A percentile compares a stretch with the other conserved stretches of the same genome.
Evolutionary conservation across 2,113 vertebrate species (phyloP).

Genomic region (Ibidorhyncha struthersii): DNA sequence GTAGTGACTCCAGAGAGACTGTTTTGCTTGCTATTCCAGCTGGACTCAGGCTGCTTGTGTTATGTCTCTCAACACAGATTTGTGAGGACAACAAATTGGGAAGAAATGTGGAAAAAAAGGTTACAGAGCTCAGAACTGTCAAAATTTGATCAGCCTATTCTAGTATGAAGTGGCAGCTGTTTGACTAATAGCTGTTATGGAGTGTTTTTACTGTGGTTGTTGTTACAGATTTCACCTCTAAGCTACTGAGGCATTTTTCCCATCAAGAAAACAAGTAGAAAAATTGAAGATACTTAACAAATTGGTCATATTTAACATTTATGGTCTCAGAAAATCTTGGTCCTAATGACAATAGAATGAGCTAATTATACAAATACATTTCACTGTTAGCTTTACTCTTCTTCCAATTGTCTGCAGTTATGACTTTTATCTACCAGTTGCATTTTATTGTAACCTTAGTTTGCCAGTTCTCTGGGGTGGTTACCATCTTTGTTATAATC

Average conservation of each 20-base stretch:
- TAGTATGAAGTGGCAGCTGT: slow-evolving; percentile 54
- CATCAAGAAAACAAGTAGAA: background rate
- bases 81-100: slow-evolving; percentile 52
- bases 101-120: slow-evolving; percentile 41
- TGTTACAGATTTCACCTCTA: slow-evolving; percentile 23
- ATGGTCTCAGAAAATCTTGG: background rate
- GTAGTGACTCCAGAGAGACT: background rate
- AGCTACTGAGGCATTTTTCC: background rate
- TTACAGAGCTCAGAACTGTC: slow-evolving; percentile 57
- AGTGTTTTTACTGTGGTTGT: background rate
- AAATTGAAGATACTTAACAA: background rate
- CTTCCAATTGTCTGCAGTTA: background rate
- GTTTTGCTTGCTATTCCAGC: background rate
- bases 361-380: background rate
- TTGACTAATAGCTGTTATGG: slow-evolving; percentile 32
- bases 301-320: background rate
- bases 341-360: background rate
- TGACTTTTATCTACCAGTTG: background rate
- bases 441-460: background rate
- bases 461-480: background rate
- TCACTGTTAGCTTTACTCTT: background rate
- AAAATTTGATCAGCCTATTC: slow-evolving; percentile 60
- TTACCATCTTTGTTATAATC: background rate
- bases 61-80: slow-evolving; percentile 60
- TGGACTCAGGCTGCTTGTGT: slow-evolving; percentile 52